Evolutionary conservation across 2,888 invertebrate genomes (phyloP).

Genomic region (Hypselothyrea guttata): DNA sequence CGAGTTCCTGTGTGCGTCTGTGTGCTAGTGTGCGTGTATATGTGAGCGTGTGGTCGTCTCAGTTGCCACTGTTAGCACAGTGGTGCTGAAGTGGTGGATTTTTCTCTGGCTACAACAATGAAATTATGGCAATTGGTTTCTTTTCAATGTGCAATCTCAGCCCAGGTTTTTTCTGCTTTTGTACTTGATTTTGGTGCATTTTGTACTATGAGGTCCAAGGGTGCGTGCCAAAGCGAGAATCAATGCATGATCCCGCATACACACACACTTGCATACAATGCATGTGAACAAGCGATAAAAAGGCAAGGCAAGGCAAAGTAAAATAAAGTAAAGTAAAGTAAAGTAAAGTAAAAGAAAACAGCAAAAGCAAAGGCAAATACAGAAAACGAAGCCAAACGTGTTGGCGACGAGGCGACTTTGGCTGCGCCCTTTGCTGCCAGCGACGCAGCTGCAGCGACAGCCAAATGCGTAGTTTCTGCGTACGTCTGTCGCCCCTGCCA

Average conservation of each 20-base stretch:
- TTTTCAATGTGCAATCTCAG: too few species aligned
- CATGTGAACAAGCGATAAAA: constrained; percentile 36
- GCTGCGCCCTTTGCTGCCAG: constrained; percentile 24
- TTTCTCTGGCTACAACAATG: too few species aligned
- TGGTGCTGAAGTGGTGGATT: too few species aligned
- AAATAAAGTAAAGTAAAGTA: constrained; percentile 43
- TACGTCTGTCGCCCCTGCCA: constrained; percentile 1
- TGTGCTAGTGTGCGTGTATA: constrained; percentile 14
- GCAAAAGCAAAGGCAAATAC: constrained; percentile 23
- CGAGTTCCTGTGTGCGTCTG: constrained; percentile 26
- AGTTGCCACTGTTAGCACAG: too few species aligned
- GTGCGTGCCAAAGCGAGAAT: too few species aligned
- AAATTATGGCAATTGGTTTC: too few species aligned
- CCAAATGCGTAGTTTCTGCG: constrained; percentile 59
- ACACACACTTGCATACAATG: constrained; percentile 8
- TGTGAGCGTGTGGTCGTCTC: constrained; percentile 29
- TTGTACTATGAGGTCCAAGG: too few species aligned
- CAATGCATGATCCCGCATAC: constrained; percentile 47
- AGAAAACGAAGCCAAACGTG: constrained; percentile 23
- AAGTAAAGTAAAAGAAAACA: constrained; percentile 31
- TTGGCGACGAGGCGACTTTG: constrained; percentile 13
- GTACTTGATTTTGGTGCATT: too few species aligned
- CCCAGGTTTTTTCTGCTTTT: too few species aligned
- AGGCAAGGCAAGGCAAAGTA: constrained; percentile 54
- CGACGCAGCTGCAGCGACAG: constrained; percentile 5